Base-by-base conservation (phyloP, 1,140 invertebrate species). In the Drosophila busckii region DNA sequence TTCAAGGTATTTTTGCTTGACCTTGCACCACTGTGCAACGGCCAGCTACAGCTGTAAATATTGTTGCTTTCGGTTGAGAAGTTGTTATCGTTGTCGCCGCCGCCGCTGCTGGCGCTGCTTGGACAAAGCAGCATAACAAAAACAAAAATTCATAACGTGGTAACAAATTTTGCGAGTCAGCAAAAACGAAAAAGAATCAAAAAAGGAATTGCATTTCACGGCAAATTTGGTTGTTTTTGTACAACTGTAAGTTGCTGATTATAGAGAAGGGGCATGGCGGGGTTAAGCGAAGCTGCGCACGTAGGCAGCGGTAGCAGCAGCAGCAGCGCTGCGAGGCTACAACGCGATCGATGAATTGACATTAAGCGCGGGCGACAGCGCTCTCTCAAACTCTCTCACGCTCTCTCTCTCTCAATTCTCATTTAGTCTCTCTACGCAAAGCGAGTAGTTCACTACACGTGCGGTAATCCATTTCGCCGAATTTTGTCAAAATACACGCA, bases 141-240 rank as follows among this genome's bases (percentile, higher is more conserved):
- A 45, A 59, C 19, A 75, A 60, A 26, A 59, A 49, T 78, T 32
- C 31, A 64, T 61, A 78, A 68, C 73, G 65, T 73, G 56, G 71
- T 78, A 78, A 80, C 62, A 71, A 71, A 73, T 78, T 73, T 80
- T 60, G 73, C 73, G 45, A 78, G 26, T 78, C 71, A 78, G 75
- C 73, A 55, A 46, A 70, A 76, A 59, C 22, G 42, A 52, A 56
- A 70, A 70, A 70, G 68, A 78, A 71, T 71, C 45, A 41, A 67
- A 80, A 80, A 82, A 69, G 76, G 76, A 80, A 80, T 82, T 80
- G 73, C 73, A 78, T 80, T 78, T 80, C 63, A 80, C 49, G 58
- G 73, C 75, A 37, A 63, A 73, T 80, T 75, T 80, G 37, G 42
- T 73, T 46, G 59, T 73, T 73, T 69, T 73, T 80, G 54, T 53